Conservation (phyloP, 2,888 invertebrate species). For the Parnassius mnemosyne region DNA sequence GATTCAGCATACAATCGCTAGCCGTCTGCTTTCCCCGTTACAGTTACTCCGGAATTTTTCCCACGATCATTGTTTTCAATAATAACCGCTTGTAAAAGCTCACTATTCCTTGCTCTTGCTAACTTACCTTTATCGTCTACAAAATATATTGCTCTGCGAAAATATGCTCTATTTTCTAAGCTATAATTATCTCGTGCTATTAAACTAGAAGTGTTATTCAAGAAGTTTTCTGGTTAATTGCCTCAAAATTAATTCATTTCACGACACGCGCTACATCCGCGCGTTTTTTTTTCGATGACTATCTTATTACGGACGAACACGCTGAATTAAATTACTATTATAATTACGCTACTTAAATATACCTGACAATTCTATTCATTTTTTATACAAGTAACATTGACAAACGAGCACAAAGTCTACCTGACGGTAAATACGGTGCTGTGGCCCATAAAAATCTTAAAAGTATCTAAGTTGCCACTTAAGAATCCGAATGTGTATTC, state of each 20-base stretch:
- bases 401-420: too few species aligned
- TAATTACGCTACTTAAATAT: too few species aligned
- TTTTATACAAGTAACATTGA: background rate
- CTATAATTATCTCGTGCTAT: slow-evolving; percentile 17
- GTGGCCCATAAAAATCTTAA: too few species aligned
- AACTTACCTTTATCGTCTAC: slow-evolving; percentile 23
- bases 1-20: slow-evolving; percentile 50
- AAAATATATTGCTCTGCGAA: slow-evolving; percentile 11
- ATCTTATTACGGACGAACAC: slow-evolving; percentile 22
- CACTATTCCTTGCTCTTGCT: slow-evolving; percentile 35
- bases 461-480: too few species aligned
- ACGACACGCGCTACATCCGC: slow-evolving; percentile 42
- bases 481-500: too few species aligned
- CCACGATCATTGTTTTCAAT: slow-evolving; percentile 64
- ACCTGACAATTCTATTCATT: background rate
- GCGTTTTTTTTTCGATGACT: slow-evolving; percentile 30
- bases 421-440: too few species aligned
- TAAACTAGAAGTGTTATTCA: slow-evolving; percentile 4
- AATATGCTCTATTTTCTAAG: slow-evolving; percentile 17
- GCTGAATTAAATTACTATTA: background rate
- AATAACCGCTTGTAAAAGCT: slow-evolving; percentile 43
- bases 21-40: slow-evolving; percentile 56
- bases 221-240: slow-evolving; percentile 34
- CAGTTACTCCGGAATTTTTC: slow-evolving; percentile 62
- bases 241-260: slow-evolving; percentile 41